These are phyloP conservation scores for Philhelius pedissequus DNA, from an alignment of 2,888 invertebrate species.

Conservation along the genomic window DNA sequence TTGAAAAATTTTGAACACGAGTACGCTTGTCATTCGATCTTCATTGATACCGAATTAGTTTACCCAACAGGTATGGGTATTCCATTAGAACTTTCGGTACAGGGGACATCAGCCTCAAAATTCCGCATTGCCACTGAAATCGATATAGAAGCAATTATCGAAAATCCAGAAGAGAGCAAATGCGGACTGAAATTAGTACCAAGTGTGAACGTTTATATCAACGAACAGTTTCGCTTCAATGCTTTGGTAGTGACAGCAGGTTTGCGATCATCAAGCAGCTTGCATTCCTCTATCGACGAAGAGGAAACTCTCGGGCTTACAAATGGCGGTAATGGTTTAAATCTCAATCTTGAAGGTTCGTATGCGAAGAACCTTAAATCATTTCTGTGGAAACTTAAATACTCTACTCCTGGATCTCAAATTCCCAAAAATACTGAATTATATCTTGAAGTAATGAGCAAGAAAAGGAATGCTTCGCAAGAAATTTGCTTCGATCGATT, in stretches of 20 bases:
- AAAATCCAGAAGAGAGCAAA: slow-evolving; percentile 82
- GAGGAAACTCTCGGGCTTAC: slow-evolving; percentile 80
- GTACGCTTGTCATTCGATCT: slow-evolving; percentile 84
- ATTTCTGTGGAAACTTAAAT: too few relatives aligned
- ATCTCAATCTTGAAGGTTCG: slow-evolving; percentile 88
- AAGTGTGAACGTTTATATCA: slow-evolving; percentile 82
- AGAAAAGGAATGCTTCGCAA: slow-evolving; percentile 70
- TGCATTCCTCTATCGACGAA: slow-evolving; percentile 89
- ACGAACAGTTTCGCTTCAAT: slow-evolving; percentile 83
- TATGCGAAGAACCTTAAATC: slow-evolving; percentile 90
- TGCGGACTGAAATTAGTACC: slow-evolving; percentile 87
- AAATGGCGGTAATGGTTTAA: slow-evolving; percentile 84
- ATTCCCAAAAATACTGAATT: slow-evolving; percentile 79
- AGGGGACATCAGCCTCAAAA: slow-evolving; percentile 87
- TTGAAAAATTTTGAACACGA: slow-evolving; percentile 86
- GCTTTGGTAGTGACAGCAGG: slow-evolving; percentile 86
- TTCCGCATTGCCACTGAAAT: slow-evolving; percentile 86
- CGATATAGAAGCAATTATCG: slow-evolving; percentile 84
- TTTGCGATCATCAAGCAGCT: slow-evolving; percentile 85
- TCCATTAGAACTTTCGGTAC: slow-evolving; percentile 86
- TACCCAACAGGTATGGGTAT: slow-evolving; percentile 93
- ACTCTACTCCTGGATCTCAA: too few relatives aligned
- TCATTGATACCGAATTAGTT: slow-evolving; percentile 88
- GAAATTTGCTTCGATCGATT: slow-evolving; percentile 88
- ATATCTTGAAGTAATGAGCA: too few relatives aligned